Conservation (phyloP, 2,113 vertebrate species). For the Hypanus sabinus region DNA sequence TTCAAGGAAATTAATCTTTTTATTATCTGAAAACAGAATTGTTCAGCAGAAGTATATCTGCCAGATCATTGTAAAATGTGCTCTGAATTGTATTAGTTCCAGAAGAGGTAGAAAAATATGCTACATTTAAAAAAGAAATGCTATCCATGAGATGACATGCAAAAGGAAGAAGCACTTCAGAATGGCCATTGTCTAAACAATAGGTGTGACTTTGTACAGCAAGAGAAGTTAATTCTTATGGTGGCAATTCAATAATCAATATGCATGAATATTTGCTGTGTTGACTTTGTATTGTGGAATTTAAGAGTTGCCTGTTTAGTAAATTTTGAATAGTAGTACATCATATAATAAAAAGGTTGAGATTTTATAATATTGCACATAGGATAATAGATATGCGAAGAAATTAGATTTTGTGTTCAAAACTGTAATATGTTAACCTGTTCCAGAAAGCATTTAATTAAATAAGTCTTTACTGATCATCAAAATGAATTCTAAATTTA, state of each 20-base stretch:
- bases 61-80: not conserved
- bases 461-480: not conserved
- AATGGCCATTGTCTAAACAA: not conserved
- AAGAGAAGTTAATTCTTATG: not conserved
- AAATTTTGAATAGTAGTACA: constrained; percentile 13
- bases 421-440: not conserved
- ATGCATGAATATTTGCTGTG: not conserved
- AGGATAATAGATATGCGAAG: constrained; percentile 12
- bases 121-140: not conserved
- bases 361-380: not conserved
- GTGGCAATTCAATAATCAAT: constrained; percentile 12
- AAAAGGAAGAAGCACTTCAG: not conserved
- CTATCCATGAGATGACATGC: not conserved
- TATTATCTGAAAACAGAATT: not conserved
- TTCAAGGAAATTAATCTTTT: not conserved
- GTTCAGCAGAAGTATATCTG: not conserved
- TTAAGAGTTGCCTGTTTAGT: not conserved
- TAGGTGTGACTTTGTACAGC: not conserved
- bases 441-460: not conserved
- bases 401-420: not conserved
- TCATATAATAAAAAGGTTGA: not conserved
- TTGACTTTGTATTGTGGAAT: not conserved
- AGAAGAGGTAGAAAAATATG: not conserved
- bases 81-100: not conserved
- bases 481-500: constrained; percentile 21